Evolutionary conservation across 2,113 vertebrate genomes (phyloP).

Genomic region (Epinephelus cyanopodus): DNA sequence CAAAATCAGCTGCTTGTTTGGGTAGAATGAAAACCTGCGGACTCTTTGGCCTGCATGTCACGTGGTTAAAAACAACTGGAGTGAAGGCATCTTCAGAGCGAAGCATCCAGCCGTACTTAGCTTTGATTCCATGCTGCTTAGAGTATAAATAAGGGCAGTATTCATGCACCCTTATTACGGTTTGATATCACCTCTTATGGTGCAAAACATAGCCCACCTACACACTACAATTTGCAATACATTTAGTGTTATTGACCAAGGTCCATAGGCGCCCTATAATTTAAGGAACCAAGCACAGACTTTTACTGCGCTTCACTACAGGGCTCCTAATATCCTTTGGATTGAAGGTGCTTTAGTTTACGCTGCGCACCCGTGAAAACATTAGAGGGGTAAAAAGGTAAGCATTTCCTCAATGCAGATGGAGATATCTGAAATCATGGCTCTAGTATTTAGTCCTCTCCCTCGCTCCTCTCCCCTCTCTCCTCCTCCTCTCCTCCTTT

Average conservation of each 20-base stretch:
- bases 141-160: conserved; percentile 47
- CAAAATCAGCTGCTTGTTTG: neutral
- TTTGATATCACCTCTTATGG: conserved; percentile 65
- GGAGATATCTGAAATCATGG: conserved; percentile 74
- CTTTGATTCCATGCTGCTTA: conserved; percentile 56
- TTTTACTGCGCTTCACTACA: conserved; percentile 61
- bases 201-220: conserved; percentile 66
- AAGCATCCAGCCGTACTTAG: conserved; percentile 11
- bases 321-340: conserved; percentile 70
- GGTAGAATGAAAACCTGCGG: conserved; percentile 12
- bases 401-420: conserved; percentile 77
- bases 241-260: conserved; percentile 74
- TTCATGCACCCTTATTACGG: conserved; percentile 56
- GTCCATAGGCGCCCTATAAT: conserved; percentile 66
- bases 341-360: conserved; percentile 72
- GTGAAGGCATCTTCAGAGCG: conserved; percentile 41
- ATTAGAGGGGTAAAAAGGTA: conserved; percentile 73
- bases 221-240: conserved; percentile 68
- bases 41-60: neutral
- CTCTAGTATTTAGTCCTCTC: conserved; percentile 57
- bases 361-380: conserved; percentile 43
- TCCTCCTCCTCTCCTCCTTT: conserved; percentile 38
- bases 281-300: conserved; percentile 58
- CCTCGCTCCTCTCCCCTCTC: conserved; percentile 11
- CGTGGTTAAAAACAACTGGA: conserved; percentile 23